Percentiles rank a stretch among this genome's conserved stretches.
phyloP scores from a whole-genome alignment of 2,797 vertebrate species.

The Myotis myotis region DNA sequence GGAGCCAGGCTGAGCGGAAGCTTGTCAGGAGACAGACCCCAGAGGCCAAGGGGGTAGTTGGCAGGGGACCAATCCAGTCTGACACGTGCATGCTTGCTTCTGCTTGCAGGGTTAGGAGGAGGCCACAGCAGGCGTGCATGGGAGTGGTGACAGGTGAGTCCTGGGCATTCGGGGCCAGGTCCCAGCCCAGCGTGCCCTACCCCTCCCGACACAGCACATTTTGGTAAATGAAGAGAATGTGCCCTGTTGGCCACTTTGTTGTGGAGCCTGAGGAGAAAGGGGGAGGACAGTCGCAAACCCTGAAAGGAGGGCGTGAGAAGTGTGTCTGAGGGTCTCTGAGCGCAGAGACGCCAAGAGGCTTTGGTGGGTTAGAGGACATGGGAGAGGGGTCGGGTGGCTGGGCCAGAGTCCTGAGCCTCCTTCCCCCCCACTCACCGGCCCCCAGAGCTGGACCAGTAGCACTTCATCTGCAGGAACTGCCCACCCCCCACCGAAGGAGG shows the following conservation, averaged over 20 bases:
- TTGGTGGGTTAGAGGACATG: neutral
- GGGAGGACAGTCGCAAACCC: neutral
- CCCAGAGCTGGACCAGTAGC: neutral
- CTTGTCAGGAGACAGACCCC: neutral
- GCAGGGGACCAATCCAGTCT: neutral
- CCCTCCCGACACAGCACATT: neutral
- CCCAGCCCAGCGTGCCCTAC: neutral
- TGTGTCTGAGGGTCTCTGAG: neutral
- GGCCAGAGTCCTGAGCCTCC: neutral
- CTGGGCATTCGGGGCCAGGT: neutral
- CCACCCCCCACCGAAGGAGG: neutral
- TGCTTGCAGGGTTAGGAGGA: constrained; percentile 72
- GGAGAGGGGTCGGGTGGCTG: neutral
- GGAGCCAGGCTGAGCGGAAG: neutral
- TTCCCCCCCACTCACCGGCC: neutral
- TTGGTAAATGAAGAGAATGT: neutral
- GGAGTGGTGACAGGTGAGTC: constrained; percentile 79
- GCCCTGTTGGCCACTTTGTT: neutral
- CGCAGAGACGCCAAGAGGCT: neutral
- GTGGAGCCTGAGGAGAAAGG: neutral
- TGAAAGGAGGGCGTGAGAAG: neutral
- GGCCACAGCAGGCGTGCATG: constrained; percentile 54
- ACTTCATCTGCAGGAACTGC: neutral
- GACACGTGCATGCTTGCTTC: constrained; percentile 40
- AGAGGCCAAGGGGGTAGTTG: neutral